Evolutionary conservation across 2,797 vertebrate species (phyloP), one percentile per base, ranked within the genome.

Genomic region (Coracias cyanogaster): DNA sequence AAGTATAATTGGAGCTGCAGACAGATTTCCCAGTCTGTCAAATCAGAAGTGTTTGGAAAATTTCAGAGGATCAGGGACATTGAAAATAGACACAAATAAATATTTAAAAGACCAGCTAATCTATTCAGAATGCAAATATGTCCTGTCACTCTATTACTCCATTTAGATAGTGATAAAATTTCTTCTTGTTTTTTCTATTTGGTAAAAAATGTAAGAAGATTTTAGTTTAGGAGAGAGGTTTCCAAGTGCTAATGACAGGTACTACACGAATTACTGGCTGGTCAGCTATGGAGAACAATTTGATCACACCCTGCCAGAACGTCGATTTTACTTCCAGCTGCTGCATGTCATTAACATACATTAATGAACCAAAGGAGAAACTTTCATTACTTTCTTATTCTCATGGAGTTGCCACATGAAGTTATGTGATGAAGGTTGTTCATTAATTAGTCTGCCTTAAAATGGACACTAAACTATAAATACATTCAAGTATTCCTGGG

Each of bases 21-120:
- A 97, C 96, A 96, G 92, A 95, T 91, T 96, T 93, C 92, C 95
- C 82, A 93, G 91, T 97, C 96, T 96, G 95, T 96, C 94, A 97
- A 85, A 85, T 81, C 67, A 86, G 84, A 97, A 97, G 90, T 82
- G 49, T 93, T 95, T 93, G 81, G 95, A 96, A 97, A 97, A 95
- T 94, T 96, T 96, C 83, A 79, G 95, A 89, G 82, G 89, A 96
- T 74, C 55, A 26, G 55, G 66, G 89, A 87, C 94, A 92, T 96
- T 94, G 89, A 96, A 95, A 96, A 97, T 92, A 96, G 94, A 94
- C 93, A 93, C 90, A 96, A 96, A 97, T 97, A 97, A 96, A 94
- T 94, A 96, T 96, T 96, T 94, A 94, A 96, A 94, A 96, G 93
- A 96, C 85, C 91, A 91, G 82, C 29, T 92, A 93, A 96, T 94